Evolutionary conservation across 30 jellyfish, hydroid and myxozoan genomes (phyloP), one percentile per base, ranked within the genome.

Genomic region (Pseudorhiza aurosa): DNA sequence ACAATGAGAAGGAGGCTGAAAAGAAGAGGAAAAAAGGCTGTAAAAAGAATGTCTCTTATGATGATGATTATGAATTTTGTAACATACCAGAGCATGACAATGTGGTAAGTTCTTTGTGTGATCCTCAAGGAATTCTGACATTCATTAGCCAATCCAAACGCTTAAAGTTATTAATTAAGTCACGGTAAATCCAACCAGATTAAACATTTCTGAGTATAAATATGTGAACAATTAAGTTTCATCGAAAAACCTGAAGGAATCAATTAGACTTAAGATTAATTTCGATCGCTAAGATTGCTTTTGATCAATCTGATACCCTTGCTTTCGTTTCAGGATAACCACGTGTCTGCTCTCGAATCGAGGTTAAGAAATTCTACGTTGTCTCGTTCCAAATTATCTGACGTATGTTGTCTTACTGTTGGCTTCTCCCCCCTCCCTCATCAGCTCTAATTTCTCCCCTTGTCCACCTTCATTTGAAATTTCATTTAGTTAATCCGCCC

Each of bases 81-180:
- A 71, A 71, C 51, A 51, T 71, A 32, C 72, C 51, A 1, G 85
- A 71, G 10, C 85, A 71, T 15, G 85, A 71, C 7, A 58, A 46
- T n/a, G 31, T 71, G 85, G 85, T 71, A 33, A 71, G 85, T 27
- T 24, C n/a, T n/a, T n/a, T n/a, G n/a, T n/a, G n/a, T n/a, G n/a
- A n/a, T n/a, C n/a, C 37, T 9, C 7, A 49, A 18, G 8, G 27
- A 29, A 12, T 42, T 42, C 15, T 8, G 55, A 8, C 11, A 9
- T 15, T 15, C 55, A 15, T 49, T 26, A 49, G 22, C 63, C 22
- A 14, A 26, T 29, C 63, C 22, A 15, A 15, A 49, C n/a, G 17
- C 17, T 4, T 4, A 29, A 26, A 15, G 6, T 14, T 5, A 15
- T 3, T 12, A 14, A 29, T 14, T 26, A 42, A n/a, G n/a, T n/a